These are phyloP conservation scores for Benitochromis conjunctus DNA, from an alignment of 2,113 vertebrate species.

Conservation along the genomic window DNA sequence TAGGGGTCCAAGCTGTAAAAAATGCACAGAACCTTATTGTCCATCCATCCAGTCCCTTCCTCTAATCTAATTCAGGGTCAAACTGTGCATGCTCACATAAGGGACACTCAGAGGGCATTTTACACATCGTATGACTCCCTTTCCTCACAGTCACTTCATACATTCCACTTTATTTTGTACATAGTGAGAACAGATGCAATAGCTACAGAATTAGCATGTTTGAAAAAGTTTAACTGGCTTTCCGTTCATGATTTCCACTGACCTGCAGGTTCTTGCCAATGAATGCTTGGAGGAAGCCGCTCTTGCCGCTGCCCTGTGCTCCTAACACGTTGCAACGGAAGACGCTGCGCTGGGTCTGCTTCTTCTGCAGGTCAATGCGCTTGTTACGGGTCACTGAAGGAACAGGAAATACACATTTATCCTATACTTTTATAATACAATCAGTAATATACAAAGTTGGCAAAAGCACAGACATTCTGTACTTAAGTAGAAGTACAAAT, in stretches of 20 bases:
- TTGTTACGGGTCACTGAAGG: constrained; percentile 93
- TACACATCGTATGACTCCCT: neutral
- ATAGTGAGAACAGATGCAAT: neutral
- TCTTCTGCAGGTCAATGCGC: constrained; percentile 97
- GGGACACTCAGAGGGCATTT: too few relatives aligned
- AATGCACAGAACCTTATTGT: neutral
- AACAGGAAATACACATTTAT: neutral
- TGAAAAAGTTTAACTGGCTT: neutral
- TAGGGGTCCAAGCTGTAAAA: neutral
- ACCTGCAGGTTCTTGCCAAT: constrained; percentile 89
- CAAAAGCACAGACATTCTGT: neutral
- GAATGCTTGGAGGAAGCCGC: constrained; percentile 89
- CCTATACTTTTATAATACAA: neutral
- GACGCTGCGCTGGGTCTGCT: constrained; percentile 95
- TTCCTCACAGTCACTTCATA: neutral
- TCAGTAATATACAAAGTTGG: neutral
- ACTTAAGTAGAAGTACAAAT: neutral
- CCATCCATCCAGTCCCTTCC: neutral
- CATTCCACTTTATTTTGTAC: neutral
- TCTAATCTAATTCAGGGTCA: neutral
- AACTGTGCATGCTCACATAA: neutral
- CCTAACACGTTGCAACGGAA: constrained; percentile 95
- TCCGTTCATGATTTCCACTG: constrained; percentile 5
- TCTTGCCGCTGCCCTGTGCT: constrained; percentile 86
- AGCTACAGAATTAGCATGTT: neutral